Evolutionary conservation across 1,140 invertebrate genomes (phyloP).

Genomic region (Brachystomella parvula): DNA sequence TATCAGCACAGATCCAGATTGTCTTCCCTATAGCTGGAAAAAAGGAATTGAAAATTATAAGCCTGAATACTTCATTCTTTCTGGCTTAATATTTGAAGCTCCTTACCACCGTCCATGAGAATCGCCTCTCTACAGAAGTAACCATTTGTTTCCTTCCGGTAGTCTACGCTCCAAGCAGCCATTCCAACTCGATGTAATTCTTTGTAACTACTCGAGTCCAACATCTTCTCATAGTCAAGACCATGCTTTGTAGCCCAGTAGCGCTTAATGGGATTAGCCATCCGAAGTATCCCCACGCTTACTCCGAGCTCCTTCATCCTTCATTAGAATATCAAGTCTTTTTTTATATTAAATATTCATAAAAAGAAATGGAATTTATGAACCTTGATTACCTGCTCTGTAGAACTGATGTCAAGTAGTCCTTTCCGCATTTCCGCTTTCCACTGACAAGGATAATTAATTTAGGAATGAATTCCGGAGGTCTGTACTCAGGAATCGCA

Average conservation of each 20-base stretch:
- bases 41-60: background rate
- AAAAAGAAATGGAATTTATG: background rate
- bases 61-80: background rate
- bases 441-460: constrained; percentile 47
- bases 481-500: constrained; percentile 3
- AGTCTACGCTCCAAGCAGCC: constrained; percentile 84
- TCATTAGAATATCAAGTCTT: constrained; percentile 49
- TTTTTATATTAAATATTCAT: constrained; percentile 48
- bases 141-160: constrained; percentile 65
- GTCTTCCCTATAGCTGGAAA: constrained; percentile 13
- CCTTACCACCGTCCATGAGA: constrained; percentile 55
- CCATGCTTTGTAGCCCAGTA: constrained; percentile 65
- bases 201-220: constrained; percentile 76
- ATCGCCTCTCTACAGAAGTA: constrained; percentile 79
- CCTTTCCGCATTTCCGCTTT: constrained; percentile 50
- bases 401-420: constrained; percentile 45
- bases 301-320: background rate
- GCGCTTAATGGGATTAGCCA: constrained; percentile 72
- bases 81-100: background rate
- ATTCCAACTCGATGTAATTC: constrained; percentile 77
- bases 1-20: constrained; percentile 84
- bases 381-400: constrained; percentile 18
- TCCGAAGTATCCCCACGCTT: constrained; percentile 48
- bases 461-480: constrained; percentile 38
- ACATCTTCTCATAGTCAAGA: constrained; percentile 64